Percentiles rank a stretch among this genome's conserved stretches.
Evolutionary conservation across 2,797 vertebrate species (phyloP).

Genomic region (Pachyuromys duprasi): DNA sequence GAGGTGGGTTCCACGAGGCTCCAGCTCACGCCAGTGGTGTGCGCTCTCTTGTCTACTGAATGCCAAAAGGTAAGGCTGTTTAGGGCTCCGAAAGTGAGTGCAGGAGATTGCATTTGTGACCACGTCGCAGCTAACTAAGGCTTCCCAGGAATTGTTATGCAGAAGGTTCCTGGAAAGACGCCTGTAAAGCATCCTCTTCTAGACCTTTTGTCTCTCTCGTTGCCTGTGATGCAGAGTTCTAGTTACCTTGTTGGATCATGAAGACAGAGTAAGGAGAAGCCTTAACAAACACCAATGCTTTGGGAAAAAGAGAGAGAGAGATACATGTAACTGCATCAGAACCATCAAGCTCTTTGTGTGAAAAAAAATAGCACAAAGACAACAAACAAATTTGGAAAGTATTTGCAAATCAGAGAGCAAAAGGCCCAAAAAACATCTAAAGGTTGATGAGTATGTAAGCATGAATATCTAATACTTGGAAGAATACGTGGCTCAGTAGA

Average conservation of each 20-base stretch:
- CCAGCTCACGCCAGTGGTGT: not conserved
- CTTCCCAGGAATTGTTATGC: not conserved
- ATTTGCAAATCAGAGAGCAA: slow-evolving; percentile 11
- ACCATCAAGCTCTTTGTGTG: not conserved
- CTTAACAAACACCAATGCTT: slow-evolving; percentile 5
- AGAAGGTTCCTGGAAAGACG: slow-evolving; percentile 47
- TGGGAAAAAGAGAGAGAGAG: not conserved
- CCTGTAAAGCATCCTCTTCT: not conserved
- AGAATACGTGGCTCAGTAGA: slow-evolving; percentile 19
- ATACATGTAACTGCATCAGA: slow-evolving; percentile 27
- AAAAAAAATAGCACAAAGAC: slow-evolving; percentile 1
- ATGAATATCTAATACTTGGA: not conserved
- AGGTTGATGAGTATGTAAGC: not conserved
- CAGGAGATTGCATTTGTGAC: not conserved
- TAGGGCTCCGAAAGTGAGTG: not conserved
- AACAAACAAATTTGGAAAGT: not conserved
- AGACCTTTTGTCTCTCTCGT: not conserved
- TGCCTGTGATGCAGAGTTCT: not conserved
- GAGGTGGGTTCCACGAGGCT: not conserved
- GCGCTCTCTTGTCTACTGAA: not conserved
- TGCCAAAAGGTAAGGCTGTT: not conserved
- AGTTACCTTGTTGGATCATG: not conserved
- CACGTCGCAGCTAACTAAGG: not conserved
- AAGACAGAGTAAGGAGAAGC: not conserved
- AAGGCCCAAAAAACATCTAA: not conserved